Evolutionary conservation across 37 sponge, comb jelly and placozoan species (phyloP), one percentile per base, ranked within the genome.

Genomic region (Axinella damicornis): DNA sequence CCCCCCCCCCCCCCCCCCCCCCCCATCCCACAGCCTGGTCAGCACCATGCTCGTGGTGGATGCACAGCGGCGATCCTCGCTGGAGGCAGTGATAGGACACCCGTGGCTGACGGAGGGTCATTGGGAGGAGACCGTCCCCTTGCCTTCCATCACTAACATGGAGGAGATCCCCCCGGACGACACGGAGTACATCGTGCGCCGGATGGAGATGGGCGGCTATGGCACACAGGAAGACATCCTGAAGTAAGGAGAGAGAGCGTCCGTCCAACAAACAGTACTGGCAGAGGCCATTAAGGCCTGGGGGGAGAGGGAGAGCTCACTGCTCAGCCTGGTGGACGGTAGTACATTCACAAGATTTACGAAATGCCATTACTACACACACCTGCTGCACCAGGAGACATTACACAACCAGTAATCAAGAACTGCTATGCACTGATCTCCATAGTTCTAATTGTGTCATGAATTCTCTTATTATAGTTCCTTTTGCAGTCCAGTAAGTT

Each of bases 181-280:
- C 31, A 37, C 87, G 53, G 85, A 92, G 31, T 52, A 61, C 31
- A 88, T 95, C 22, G 61, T 94, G 2, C 57, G 77, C 24, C 80
- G 87, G 11, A 91, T 97, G 91, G 88, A 84, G 30, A 52, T 77
- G 33, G 95, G 95, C 11, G 92, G 92, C 37, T 92, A 94, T 76
- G 98, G 93, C 35, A 85, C 76, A 46, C 70, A 65, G 19, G 92
- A 90, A 14, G 35, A 55, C 31, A 90, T 97, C 22, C 60, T 92
- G 41, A 85, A 68, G 95, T 96, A 35, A 71, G 90, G 46, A 46
- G 46, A 46, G 46, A 46, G 6, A 46, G 46, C 4, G 6, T 46
- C 9, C 46, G 4, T 46, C 4, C 4, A 46, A 4, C 46, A 9
- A 46, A 12, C 9, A 12, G 9, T 46, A 12, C 9, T 46, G 4